These are phyloP conservation scores for Leptopilina clavipes DNA, from an alignment of 1,140 invertebrate genomes.

Conservation along the genomic window DNA sequence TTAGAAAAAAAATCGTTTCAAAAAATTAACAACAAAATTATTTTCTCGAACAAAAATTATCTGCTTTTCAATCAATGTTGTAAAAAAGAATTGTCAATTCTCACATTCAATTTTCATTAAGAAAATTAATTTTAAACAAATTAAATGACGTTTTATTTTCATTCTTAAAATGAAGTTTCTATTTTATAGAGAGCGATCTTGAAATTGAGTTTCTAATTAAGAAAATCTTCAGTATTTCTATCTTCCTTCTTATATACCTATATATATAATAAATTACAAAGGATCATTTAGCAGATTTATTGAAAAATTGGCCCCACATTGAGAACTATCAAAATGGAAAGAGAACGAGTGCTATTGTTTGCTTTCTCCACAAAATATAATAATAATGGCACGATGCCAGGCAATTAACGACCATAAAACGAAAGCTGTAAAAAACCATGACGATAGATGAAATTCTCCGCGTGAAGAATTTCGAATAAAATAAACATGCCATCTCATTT, in stretches of 20 bases:
- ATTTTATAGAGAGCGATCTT: neutral
- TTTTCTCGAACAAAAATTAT: too few species aligned
- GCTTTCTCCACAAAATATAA: neutral
- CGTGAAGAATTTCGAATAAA: conserved; percentile 47
- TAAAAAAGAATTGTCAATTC: too few species aligned
- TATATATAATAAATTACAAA: neutral
- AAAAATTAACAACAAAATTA: too few species aligned
- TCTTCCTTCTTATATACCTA: neutral
- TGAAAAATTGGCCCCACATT: neutral
- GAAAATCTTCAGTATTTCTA: neutral
- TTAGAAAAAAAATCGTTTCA: too few species aligned
- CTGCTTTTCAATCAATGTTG: too few species aligned
- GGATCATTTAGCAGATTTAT: neutral
- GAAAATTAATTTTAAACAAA: too few species aligned
- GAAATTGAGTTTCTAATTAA: conserved; percentile 11
- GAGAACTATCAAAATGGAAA: neutral
- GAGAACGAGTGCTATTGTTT: conserved; percentile 3
- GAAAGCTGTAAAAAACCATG: neutral
- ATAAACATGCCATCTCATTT: conserved; percentile 40
- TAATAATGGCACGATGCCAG: conserved; percentile 35
- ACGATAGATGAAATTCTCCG: conserved; percentile 43
- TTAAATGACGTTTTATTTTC: too few species aligned
- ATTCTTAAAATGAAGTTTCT: neutral
- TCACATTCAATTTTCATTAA: too few species aligned
- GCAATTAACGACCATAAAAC: conserved; percentile 39